Base-by-base conservation (phyloP, 2,113 vertebrate species). In the human region DNA sequence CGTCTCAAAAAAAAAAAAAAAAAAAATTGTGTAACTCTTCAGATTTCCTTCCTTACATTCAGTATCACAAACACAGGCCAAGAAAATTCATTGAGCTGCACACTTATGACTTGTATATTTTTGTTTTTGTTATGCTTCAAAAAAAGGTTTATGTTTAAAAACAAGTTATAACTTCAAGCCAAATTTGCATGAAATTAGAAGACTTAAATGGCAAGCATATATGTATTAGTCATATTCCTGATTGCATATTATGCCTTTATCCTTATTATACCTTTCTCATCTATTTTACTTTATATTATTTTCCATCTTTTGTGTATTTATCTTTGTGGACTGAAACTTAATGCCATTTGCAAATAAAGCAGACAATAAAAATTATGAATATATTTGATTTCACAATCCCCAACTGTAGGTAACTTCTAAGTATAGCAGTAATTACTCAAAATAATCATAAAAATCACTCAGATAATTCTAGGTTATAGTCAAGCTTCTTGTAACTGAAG, bases 101-200 rank as follows among this genome's bases (percentile, higher is more conserved):
- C 12, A 64, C 61, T 64, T 64, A 64, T 30, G 55, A 81, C 68
- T 70, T 78, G 70, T 43, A 86, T n/a, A 72, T 13, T 82, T 93
- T 45, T 83, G 5, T 59, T 92, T 86, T 86, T 66, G 13, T 88
- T 57, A 89, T 61, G 66, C 25, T 94, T 97, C 61, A 87, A 66
- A 70, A 72, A 84, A 96, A 87, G 48, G 40, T 43, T 86, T 86
- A 91, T 48, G 45, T 68, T 95, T 93, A 75, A 95, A 93, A 91
- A 76, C 25, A 92, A 94, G 90, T 2, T 90, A n/a, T 23, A 78
- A 89, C 38, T 45, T 45, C 72, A 72, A 85, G 87, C 35, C 45
- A 96, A 93, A 85, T 78, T 70, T 94, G 27, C 75, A 81, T 92
- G 43, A 95, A 94, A 35, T 90, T 57, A 95, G 18, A 90, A 50